Evolutionary conservation across 1,140 invertebrate genomes (phyloP).

Genomic region (Chrysomallon squamiferum): DNA sequence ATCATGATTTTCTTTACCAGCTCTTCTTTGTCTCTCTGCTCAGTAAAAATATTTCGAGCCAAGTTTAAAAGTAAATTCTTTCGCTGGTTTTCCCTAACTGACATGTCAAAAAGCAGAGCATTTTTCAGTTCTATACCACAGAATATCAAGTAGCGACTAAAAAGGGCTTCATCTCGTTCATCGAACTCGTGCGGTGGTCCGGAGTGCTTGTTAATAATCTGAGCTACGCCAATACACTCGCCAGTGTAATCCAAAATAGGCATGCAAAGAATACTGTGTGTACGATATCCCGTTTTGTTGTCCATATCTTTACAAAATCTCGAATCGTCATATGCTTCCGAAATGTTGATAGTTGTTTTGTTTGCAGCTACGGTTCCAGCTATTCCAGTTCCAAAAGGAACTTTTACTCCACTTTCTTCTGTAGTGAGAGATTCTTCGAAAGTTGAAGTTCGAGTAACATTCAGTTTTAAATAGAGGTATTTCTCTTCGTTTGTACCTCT

Average conservation of each 20-base stretch:
- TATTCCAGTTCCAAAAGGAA: constrained; percentile 79
- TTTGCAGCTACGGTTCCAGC: constrained; percentile 90
- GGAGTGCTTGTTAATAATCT: constrained; percentile 91
- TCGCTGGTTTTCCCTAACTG: constrained; percentile 87
- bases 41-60: constrained; percentile 86
- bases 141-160: constrained; percentile 89
- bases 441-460: constrained; percentile 73
- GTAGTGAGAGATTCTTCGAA: constrained; percentile 73
- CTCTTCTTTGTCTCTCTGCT: constrained; percentile 90
- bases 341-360: constrained; percentile 91
- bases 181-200: constrained; percentile 17
- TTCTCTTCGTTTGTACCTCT: constrained; percentile 66
- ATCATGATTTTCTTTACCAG: constrained; percentile 95
- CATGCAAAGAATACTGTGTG: constrained; percentile 86
- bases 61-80: constrained; percentile 88
- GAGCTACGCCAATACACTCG: constrained; percentile 92
- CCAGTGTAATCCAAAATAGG: constrained; percentile 94
- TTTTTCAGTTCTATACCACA: constrained; percentile 96
- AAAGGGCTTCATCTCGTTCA: constrained; percentile 68
- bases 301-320: constrained; percentile 88
- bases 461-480: constrained; percentile 86
- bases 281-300: constrained; percentile 87
- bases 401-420: constrained; percentile 11
- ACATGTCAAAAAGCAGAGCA: constrained; percentile 91
- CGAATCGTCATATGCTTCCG: constrained; percentile 81